These are phyloP conservation scores for Notocelia uddmanniana DNA, from an alignment of 2,888 invertebrate genomes.

Conservation along the genomic window DNA sequence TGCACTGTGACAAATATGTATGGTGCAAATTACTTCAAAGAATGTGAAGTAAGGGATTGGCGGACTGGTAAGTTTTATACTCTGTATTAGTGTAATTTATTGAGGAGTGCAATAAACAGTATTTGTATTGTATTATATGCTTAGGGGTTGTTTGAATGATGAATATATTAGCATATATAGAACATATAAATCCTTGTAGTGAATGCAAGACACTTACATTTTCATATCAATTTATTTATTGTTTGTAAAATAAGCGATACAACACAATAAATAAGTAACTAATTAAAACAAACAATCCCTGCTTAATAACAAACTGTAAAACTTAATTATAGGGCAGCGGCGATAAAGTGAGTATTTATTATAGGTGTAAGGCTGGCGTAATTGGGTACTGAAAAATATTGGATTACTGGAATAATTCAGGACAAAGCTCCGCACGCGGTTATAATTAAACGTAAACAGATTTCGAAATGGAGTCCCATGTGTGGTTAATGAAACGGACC, in stretches of 20 bases:
- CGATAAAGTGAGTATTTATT: constrained; percentile 27
- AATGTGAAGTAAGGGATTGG: no score
- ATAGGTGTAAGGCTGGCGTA: constrained; percentile 14
- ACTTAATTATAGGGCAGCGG: constrained; percentile 9
- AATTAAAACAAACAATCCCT: constrained; percentile 16
- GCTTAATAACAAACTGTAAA: constrained; percentile 14
- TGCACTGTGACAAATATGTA: no score
- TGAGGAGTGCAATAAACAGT: no score
- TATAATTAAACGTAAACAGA: constrained; percentile 37
- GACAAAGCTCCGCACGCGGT: constrained; percentile 24
- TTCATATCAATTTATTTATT: no score
- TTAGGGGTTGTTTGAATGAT: no score
- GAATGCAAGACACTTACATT: no score
- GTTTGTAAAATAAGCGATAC: not conserved
- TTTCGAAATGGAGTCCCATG: not conserved
- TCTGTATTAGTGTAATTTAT: no score
- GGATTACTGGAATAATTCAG: constrained; percentile 32
- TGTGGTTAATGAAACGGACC: not conserved
- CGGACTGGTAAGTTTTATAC: no score
- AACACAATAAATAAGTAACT: not conserved
- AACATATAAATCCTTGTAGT: no score
- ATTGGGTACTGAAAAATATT: constrained; percentile 43
- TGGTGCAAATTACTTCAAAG: no score
- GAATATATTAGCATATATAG: no score
- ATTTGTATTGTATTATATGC: no score